Percentiles rank a stretch among this genome's conserved stretches.
Evolutionary conservation across 2,888 invertebrate genomes (phyloP).

Genomic region (Tiliacea citrago): DNA sequence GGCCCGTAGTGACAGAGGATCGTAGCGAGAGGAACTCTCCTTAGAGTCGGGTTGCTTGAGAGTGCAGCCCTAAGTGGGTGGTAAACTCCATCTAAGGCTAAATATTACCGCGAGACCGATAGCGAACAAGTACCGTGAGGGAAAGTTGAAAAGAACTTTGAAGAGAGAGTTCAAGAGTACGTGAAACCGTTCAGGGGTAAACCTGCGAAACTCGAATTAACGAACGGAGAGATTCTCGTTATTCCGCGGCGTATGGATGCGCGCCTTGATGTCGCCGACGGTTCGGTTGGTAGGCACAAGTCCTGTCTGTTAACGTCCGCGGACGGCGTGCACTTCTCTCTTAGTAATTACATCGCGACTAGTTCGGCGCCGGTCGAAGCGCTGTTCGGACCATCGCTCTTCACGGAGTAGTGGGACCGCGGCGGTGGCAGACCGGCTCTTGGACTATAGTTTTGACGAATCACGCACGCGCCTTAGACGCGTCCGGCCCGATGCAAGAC

Average conservation of each 20-base stretch:
- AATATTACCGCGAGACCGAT: constrained; percentile 92
- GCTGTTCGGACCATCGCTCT: constrained; percentile 56
- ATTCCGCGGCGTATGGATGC: constrained; percentile 70
- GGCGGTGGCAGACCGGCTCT: constrained; percentile 14
- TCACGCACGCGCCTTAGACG: constrained; percentile 72
- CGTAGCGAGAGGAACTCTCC: constrained; percentile 73
- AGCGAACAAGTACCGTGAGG: constrained; percentile 93
- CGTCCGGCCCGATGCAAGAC: constrained; percentile 76
- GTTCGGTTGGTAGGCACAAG: not conserved
- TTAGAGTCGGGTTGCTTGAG: constrained; percentile 91
- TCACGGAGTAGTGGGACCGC: not conserved
- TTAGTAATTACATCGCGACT: constrained; percentile 90
- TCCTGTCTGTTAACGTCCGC: not conserved
- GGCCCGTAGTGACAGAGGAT: constrained; percentile 85
- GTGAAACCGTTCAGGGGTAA: constrained; percentile 89
- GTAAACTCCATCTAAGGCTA: constrained; percentile 91
- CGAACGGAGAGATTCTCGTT: constrained; percentile 83
- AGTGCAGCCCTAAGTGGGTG: constrained; percentile 91
- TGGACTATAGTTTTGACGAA: constrained; percentile 66
- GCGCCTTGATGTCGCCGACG: constrained; percentile 34
- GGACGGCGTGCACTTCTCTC: constrained; percentile 76
- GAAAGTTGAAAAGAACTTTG: constrained; percentile 94
- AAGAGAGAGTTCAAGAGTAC: constrained; percentile 90
- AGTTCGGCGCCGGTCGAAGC: constrained; percentile 85
- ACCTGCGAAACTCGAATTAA: constrained; percentile 90